Conservation (phyloP, 2,797 vertebrate genomes). For the Coregonus sp. region DNA sequence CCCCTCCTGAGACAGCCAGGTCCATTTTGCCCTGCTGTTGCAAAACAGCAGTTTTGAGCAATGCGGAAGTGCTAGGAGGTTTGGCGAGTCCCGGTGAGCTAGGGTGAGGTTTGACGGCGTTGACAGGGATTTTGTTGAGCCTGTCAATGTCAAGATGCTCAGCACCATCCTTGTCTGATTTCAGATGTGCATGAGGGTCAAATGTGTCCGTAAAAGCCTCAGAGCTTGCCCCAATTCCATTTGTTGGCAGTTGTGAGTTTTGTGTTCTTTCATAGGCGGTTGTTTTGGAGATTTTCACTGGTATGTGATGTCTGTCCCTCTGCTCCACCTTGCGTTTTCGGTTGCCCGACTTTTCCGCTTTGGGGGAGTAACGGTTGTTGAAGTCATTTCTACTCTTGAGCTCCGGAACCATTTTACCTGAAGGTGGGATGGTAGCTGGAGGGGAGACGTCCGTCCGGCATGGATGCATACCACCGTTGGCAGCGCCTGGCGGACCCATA, state of each 20-base stretch:
- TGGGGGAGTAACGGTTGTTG: conserved; percentile 79
- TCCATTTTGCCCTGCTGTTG: conserved; percentile 82
- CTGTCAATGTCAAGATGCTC: conserved; percentile 80
- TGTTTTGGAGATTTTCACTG: conserved; percentile 78
- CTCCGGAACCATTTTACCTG: conserved; percentile 76
- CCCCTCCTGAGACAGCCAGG: conserved; percentile 67
- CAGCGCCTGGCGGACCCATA: conserved; percentile 73
- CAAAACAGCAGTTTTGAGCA: conserved; percentile 79
- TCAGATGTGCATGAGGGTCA: conserved; percentile 57
- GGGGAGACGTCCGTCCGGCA: conserved; percentile 71
- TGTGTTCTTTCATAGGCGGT: conserved; percentile 75
- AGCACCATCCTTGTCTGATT: conserved; percentile 68
- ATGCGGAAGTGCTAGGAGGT: conserved; percentile 77
- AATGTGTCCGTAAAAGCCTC: conserved; percentile 77
- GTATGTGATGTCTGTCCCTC: conserved; percentile 75
- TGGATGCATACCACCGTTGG: conserved; percentile 77
- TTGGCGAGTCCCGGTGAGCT: conserved; percentile 80
- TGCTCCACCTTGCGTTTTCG: conserved; percentile 81
- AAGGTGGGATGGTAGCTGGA: conserved; percentile 53
- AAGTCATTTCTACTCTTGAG: conserved; percentile 86
- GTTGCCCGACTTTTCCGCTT: conserved; percentile 73
- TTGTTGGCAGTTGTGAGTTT: conserved; percentile 79
- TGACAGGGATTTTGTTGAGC: conserved; percentile 82
- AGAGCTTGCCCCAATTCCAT: conserved; percentile 77
- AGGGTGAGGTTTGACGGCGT: conserved; percentile 85